Evolutionary conservation across 2,113 vertebrate species (phyloP).

Genomic region (Melanerpes aurifrons): DNA sequence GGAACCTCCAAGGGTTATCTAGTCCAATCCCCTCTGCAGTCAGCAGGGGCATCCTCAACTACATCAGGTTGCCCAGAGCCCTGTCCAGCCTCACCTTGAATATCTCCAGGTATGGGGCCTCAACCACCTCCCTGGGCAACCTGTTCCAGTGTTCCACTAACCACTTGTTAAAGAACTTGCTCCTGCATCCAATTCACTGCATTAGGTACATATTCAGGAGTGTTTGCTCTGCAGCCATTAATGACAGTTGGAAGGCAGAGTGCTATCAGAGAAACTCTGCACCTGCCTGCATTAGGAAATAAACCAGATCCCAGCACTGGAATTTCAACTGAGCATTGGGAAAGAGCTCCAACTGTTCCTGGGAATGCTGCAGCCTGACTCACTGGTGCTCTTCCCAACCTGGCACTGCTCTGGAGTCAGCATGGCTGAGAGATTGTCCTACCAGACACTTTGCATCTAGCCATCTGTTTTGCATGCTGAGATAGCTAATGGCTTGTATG

Average conservation of each 20-base stretch:
- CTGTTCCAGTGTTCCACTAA: no score
- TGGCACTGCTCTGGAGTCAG: background rate
- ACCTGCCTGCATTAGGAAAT: background rate
- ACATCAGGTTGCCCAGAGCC: no score
- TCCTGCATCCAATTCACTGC: background rate
- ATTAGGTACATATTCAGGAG: background rate
- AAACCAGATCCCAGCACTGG: background rate
- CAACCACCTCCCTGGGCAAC: no score
- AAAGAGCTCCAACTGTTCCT: background rate
- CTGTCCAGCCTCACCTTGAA: no score
- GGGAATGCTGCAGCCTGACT: background rate
- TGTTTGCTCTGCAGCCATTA: background rate
- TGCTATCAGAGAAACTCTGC: background rate
- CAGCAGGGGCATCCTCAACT: no score
- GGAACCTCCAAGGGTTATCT: no score
- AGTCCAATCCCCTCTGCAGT: no score
- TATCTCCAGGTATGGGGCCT: no score
- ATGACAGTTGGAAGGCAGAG: fast-evolving
- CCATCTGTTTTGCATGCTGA: background rate
- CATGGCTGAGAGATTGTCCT: background rate
- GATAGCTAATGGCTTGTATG: background rate
- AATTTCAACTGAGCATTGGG: background rate
- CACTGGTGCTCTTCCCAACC: background rate
- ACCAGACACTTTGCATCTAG: background rate
- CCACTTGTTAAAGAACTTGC: no score